These are phyloP conservation scores for Narcine bancroftii DNA, from an alignment of 2,113 vertebrate species.

Conservation along the genomic window DNA sequence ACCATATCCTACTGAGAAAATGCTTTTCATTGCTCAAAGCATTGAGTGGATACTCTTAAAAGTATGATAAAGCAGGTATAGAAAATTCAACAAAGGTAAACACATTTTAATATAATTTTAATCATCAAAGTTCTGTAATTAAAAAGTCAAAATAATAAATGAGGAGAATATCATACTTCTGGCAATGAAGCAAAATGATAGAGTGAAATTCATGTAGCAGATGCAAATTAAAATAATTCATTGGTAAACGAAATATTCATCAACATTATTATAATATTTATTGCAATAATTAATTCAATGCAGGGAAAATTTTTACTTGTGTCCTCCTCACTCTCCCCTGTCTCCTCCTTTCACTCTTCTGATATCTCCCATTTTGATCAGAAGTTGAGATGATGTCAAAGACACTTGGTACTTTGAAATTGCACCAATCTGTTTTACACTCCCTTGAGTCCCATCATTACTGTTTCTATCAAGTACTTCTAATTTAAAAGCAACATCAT, in stretches of 20 bases:
- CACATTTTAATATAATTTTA: neutral
- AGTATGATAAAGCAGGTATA: neutral
- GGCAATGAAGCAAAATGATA: neutral
- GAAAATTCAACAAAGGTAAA: neutral
- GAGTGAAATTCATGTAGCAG: neutral
- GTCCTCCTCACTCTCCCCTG: neutral
- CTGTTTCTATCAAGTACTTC: too few species aligned
- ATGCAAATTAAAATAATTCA: neutral
- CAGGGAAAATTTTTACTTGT: neutral
- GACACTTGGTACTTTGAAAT: neutral
- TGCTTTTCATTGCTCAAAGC: neutral
- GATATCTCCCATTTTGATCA: neutral
- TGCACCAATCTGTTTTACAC: neutral
- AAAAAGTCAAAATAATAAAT: neutral
- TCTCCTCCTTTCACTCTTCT: neutral
- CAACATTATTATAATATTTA: neutral
- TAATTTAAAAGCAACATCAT: too few species aligned
- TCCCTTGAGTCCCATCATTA: too few species aligned
- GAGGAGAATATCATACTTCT: neutral
- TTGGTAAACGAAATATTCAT: neutral
- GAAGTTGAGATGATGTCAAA: neutral
- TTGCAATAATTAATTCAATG: neutral
- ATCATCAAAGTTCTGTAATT: neutral
- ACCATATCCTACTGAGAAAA: neutral
- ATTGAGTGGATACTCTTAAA: neutral